Conservation (phyloP, 2,888 invertebrate genomes). For the Lucinisca nassula region DNA sequence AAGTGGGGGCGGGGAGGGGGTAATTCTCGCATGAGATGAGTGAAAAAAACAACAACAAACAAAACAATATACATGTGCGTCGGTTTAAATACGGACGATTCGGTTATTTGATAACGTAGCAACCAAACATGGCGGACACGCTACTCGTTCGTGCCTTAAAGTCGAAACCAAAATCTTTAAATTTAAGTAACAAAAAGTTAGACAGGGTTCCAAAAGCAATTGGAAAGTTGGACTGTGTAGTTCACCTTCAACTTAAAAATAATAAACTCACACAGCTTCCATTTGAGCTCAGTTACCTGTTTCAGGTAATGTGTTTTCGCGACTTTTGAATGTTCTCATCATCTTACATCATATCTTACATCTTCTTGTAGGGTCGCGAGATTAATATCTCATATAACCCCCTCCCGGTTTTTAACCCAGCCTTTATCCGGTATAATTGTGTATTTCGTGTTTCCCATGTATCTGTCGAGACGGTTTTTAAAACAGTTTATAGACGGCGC, state of each 20-base stretch:
- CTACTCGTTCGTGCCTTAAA: constrained; percentile 83
- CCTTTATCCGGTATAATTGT: no score
- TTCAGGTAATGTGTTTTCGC: constrained; percentile 74
- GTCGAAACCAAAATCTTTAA: constrained; percentile 83
- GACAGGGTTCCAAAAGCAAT: constrained; percentile 84
- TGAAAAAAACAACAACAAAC: no score
- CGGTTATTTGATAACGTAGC: constrained; percentile 30
- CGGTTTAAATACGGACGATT: neutral
- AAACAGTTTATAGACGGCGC: no score
- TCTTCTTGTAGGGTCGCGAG: no score
- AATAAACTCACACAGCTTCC: constrained; percentile 84
- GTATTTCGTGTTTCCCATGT: no score
- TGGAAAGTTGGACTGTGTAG: constrained; percentile 81
- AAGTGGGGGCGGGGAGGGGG: no score
- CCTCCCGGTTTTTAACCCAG: no score
- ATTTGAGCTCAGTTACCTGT: constrained; percentile 81
- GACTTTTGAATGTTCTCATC: no score
- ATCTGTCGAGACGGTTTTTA: no score
- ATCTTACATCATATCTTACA: neutral
- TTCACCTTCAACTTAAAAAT: constrained; percentile 83
- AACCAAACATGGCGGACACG: constrained; percentile 85
- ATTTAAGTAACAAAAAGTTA: constrained; percentile 85
- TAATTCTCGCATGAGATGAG: no score
- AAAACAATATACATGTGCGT: no score
- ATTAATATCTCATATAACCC: no score